These are phyloP conservation scores for Drosophila meridionalis DNA, from an alignment of 2,888 invertebrate species.

Conservation along the genomic window DNA sequence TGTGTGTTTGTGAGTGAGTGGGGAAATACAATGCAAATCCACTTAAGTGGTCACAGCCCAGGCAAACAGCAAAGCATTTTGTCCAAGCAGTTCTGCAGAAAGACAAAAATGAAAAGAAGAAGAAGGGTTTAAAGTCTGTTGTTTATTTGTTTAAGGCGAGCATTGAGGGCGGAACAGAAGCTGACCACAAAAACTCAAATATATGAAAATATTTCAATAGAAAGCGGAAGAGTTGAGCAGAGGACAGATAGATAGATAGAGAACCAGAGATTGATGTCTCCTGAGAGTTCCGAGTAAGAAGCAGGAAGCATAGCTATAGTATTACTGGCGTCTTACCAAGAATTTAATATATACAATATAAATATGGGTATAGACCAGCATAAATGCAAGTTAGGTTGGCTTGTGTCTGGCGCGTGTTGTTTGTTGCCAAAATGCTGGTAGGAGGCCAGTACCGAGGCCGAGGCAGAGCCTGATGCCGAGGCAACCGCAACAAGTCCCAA, in stretches of 20 bases:
- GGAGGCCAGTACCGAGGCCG: not conserved
- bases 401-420: slow-evolving; percentile 66
- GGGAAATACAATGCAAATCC: slow-evolving; percentile 55
- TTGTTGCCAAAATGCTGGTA: slow-evolving; percentile 56
- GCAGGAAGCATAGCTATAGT: slow-evolving; percentile 37
- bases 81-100: slow-evolving; percentile 43
- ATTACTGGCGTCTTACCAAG: slow-evolving; percentile 49
- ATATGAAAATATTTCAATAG: slow-evolving; percentile 47
- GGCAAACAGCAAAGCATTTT: slow-evolving; percentile 30
- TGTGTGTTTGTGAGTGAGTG: slow-evolving; percentile 13
- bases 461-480: not conserved
- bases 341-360: slow-evolving; percentile 31
- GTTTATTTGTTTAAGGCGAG: slow-evolving; percentile 31
- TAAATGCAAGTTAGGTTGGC: slow-evolving; percentile 26
- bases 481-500: slow-evolving; percentile 59
- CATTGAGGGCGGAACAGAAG: slow-evolving; percentile 58
- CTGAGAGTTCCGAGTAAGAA: slow-evolving; percentile 34
- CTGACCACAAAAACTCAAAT: slow-evolving; percentile 56
- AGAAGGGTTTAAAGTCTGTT: slow-evolving; percentile 46
- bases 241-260: not conserved
- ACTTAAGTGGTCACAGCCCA: slow-evolving; percentile 74
- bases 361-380: slow-evolving; percentile 53
- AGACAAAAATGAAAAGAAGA: not conserved
- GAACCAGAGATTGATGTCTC: slow-evolving; percentile 6
- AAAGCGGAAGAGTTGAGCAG: slow-evolving; percentile 70